Evolutionary conservation across 2,113 vertebrate species (phyloP).

Genomic region (Nycticebus coucang): DNA sequence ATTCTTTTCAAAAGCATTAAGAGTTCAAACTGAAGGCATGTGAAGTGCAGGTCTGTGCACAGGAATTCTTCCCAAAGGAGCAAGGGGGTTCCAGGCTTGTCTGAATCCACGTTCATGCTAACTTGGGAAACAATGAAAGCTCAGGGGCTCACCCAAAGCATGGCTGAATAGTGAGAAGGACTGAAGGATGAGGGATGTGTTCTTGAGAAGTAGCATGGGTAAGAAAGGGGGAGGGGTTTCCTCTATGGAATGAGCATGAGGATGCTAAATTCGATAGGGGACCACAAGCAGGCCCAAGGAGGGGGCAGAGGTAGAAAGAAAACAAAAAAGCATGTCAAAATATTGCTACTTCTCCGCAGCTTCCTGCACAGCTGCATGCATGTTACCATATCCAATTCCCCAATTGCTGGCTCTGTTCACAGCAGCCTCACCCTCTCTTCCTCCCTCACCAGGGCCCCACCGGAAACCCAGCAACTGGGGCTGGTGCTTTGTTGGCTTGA

Average conservation of each 20-base stretch:
- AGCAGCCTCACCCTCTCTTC: conserved; percentile 24
- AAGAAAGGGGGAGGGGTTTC: not conserved
- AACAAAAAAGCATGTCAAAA: conserved; percentile 56
- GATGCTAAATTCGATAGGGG: not conserved
- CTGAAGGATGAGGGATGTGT: not conserved
- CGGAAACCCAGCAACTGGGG: conserved; percentile 66
- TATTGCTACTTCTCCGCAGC: not conserved
- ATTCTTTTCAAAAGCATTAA: conserved; percentile 52
- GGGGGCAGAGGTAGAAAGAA: conserved; percentile 24
- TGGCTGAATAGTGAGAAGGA: conserved; percentile 38
- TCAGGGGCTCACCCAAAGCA: not conserved
- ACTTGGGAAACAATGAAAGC: conserved; percentile 21
- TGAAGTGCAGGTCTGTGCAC: not conserved
- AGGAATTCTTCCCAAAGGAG: not conserved
- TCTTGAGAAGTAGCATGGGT: not conserved
- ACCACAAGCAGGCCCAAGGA: not conserved
- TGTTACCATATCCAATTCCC: conserved; percentile 8
- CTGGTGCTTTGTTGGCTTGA: conserved; percentile 46
- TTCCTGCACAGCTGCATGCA: not conserved
- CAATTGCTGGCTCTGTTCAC: conserved; percentile 1
- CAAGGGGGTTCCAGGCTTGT: not conserved
- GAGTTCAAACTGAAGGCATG: not conserved
- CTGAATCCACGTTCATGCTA: not conserved
- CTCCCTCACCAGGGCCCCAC: conserved; percentile 56
- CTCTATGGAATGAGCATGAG: not conserved